Conservation (phyloP, 1,140 invertebrate genomes). For the Maconellicoccus hirsutus region DNA sequence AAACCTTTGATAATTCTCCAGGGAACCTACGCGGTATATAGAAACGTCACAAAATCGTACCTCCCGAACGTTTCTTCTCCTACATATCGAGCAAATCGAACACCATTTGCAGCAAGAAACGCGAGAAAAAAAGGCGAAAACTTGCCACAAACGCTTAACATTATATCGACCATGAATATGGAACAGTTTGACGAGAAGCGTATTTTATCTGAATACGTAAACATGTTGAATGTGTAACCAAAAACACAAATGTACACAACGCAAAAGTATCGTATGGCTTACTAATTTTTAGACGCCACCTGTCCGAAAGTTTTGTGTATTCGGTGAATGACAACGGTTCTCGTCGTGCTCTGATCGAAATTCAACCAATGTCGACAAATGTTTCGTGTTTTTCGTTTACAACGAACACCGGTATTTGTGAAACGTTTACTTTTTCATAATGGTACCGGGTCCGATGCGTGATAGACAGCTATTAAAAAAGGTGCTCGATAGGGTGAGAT, state of each 20-base stretch:
- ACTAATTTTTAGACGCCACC: constrained; percentile 3
- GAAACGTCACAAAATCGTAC: neutral
- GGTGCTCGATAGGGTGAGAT: neutral
- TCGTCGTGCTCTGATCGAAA: neutral
- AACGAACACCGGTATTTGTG: neutral
- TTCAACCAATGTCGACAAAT: neutral
- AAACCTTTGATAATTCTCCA: neutral
- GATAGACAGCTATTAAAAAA: neutral
- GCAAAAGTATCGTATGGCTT: constrained; percentile 1
- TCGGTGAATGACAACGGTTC: neutral
- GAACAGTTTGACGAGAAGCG: neutral
- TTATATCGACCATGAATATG: neutral
- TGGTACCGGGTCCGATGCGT: neutral
- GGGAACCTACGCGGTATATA: neutral
- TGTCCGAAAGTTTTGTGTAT: neutral
- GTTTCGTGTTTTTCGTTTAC: neutral
- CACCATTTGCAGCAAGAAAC: neutral
- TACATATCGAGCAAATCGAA: neutral
- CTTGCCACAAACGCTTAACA: neutral
- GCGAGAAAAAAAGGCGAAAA: neutral
- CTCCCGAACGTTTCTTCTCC: too few relatives aligned
- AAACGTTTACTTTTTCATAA: too few relatives aligned
- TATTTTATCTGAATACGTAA: constrained; percentile 9
- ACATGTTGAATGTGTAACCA: neutral
- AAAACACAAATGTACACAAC: neutral